Evolutionary conservation across 2,888 invertebrate genomes (phyloP), one percentile per base, ranked within the genome.

Genomic region (Latrodectus hesperus): DNA sequence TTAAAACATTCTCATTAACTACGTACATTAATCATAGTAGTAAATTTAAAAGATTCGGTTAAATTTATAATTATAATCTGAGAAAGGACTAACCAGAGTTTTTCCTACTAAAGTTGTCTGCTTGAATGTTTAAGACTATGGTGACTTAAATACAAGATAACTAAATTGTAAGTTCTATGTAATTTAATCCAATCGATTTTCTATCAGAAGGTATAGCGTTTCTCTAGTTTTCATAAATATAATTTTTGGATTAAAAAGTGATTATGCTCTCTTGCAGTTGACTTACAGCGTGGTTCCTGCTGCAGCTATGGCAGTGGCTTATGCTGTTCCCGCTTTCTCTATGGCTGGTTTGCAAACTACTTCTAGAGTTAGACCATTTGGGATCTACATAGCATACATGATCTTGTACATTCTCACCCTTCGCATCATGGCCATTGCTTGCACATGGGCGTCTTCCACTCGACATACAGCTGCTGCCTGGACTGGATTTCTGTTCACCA

Each of bases 241-340:
- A 11, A 74, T 17, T 55, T 38, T 64, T 22, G 22, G 22, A 22
- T 22, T 22, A 22, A 22, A 22, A 55, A 55, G 11, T 14, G 55
- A 55, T 14, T 14, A 55, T 55, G 55, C 65, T 67, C 10, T 38
- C 55, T 88, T 90, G 93, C 88, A 98, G 97, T 94, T 95, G 91
- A 92, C 96, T 77, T 94, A 96, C 90, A 96, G 96, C 90, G 91
- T 97, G 53, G 95, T 96, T 91, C 95, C 96, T 1, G 95, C 96
- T 80, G 93, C 95, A 76, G 94, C 96, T 90, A 95, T 97, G 74
- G 97, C 97, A 94, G 91, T 97, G 90, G 96, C 96, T 6, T 98
- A 96, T 92, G 92, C 97, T 79, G 95, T 97, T 86, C 98, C 98
- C 17, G 96, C 96, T 71, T 92, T 92, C 85, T 91, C 91, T 10